Base-by-base conservation (phyloP, 2,113 vertebrate species). In the Aegithalos caudatus region DNA sequence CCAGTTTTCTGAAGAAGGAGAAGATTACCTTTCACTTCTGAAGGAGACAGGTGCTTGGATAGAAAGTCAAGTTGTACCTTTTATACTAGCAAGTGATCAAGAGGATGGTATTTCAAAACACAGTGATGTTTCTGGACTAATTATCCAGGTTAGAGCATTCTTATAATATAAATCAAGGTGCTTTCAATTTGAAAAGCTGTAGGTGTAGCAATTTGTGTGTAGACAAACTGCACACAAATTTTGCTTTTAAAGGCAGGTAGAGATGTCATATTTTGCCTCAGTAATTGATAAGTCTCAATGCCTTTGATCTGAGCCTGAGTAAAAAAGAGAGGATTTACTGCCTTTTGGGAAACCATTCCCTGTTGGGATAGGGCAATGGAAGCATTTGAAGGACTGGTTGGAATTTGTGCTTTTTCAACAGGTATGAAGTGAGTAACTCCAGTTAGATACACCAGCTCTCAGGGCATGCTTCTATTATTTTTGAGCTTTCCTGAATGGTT, bases 1-100 rank as follows among this genome's bases (percentile, higher is more conserved):
- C 33, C 80, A 99, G 99, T 98, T 98, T 95, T 96, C 90, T 88
- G 97, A 98, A 19, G 98, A 99, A 88, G 98, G 96, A 72, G 97
- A 98, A 44, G 97, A 98, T 48, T 98, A 97, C 94, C 96, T 99
- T 65, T 97, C 97, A 29, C 72, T 96, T 64, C 88, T 99, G 97
- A 98, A 98, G 90, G 94, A 98, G 24, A 97, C 97, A 8, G 98
- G 98, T n/a, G 88, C 93, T 88, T 99, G 99, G 99, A 88, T 99
- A 51, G 97, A 98, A 88, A 98, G 97, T 88, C 88, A 96, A 78
- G 95, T 99, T 91, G 78, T 99, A 40, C 98, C 98, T 92, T 97
- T 97, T 88, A 79, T 99, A 86, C 45, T 69, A 3, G 79, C 82
- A 93, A 94, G 85, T 37, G 95, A 94, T 86, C 94, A 92, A 91